Evolutionary conservation across 2,113 vertebrate species (phyloP).

Genomic region (Hippocampus barbouri): DNA sequence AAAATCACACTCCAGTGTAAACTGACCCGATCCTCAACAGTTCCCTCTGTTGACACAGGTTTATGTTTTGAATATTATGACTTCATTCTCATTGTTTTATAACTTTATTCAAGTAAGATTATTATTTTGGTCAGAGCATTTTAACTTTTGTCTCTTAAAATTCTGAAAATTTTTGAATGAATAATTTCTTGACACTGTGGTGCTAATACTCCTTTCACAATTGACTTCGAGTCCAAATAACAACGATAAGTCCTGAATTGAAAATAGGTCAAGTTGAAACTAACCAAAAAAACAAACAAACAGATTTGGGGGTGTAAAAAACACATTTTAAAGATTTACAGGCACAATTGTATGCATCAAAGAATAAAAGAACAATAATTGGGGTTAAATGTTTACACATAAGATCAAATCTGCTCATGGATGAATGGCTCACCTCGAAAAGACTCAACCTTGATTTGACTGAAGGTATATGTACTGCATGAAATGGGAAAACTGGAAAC

Average conservation of each 20-base stretch:
- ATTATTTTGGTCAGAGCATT: background rate
- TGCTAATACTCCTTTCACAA: background rate
- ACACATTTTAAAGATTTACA: constrained; percentile 57
- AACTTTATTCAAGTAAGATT: background rate
- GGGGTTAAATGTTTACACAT: constrained; percentile 61
- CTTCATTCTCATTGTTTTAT: too few relatives aligned
- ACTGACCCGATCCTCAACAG: too few relatives aligned
- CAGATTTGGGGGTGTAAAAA: constrained; percentile 12
- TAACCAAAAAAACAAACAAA: constrained; percentile 15
- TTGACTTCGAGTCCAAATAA: background rate
- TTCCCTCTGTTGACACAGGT: too few relatives aligned
- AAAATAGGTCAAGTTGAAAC: constrained; percentile 32
- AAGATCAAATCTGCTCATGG: constrained; percentile 30
- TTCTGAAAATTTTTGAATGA: background rate
- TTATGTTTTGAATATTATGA: too few relatives aligned
- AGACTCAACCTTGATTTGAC: background rate
- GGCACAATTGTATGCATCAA: constrained; percentile 41
- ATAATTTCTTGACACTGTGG: background rate
- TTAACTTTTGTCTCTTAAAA: background rate
- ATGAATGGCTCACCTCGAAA: background rate
- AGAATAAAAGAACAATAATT: constrained; percentile 53
- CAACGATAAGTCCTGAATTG: constrained; percentile 22
- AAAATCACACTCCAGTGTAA: too few relatives aligned
- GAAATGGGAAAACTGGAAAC: background rate
- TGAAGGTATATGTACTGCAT: background rate